These are phyloP conservation scores for Brachyptera putata DNA, from an alignment of 2,888 invertebrate species.

Conservation along the genomic window DNA sequence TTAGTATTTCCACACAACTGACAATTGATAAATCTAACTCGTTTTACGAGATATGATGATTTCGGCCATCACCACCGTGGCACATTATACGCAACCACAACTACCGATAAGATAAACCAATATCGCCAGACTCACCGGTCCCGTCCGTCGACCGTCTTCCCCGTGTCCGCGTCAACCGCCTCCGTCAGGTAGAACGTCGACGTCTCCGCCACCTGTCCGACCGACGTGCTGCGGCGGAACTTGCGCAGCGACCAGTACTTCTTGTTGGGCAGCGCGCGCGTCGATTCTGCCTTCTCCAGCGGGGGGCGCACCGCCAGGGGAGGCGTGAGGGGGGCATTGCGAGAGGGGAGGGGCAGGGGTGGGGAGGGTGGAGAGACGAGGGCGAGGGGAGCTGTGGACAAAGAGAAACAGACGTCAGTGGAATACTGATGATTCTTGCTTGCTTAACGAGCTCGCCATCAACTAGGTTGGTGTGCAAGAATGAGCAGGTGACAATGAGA, in stretches of 20 bases:
- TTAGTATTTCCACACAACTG: too few relatives aligned
- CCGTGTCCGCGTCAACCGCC: constrained; percentile 60
- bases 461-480: too few relatives aligned
- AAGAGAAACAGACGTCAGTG: constrained; percentile 15
- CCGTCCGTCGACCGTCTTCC: constrained; percentile 45
- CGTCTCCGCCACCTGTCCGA: constrained; percentile 33
- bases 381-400: constrained; percentile 9
- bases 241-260: constrained; percentile 57
- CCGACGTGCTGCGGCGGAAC: constrained; percentile 56
- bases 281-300: constrained; percentile 31
- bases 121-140: constrained; percentile 50
- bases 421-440: too few relatives aligned
- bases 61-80: too few relatives aligned
- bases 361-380: neutral
- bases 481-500: too few relatives aligned
- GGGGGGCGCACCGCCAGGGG: constrained; percentile 29
- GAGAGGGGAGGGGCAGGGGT: constrained; percentile 18
- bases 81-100: too few relatives aligned
- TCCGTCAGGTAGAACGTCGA: constrained; percentile 71
- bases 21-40: too few relatives aligned
- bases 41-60: too few relatives aligned
- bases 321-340: constrained; percentile 21
- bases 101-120: neutral
- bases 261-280: constrained; percentile 36
- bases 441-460: too few relatives aligned